These are phyloP conservation scores for Alaudala cheleensis DNA, from an alignment of 2,113 vertebrate species.

Conservation along the genomic window DNA sequence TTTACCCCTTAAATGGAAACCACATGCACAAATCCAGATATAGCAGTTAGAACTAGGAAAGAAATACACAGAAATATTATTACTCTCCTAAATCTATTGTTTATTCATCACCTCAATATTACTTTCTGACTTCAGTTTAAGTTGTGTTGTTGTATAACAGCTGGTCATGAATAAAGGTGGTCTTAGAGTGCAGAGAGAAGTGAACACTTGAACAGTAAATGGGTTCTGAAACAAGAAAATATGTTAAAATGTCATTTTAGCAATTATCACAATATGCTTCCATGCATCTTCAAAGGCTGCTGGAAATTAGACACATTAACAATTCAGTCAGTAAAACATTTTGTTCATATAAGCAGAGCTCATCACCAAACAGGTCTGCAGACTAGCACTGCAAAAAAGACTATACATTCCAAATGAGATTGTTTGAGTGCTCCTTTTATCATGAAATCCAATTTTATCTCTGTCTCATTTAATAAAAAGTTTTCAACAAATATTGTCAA, in stretches of 20 bases:
- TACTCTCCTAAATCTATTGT: background rate
- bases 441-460: conserved; percentile 67
- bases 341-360: background rate
- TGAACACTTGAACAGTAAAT: background rate
- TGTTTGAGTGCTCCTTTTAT: conserved; percentile 56
- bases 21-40: accelerated
- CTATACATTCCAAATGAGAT: conserved; percentile 58
- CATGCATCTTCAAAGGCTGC: background rate
- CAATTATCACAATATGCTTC: background rate
- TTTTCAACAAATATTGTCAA: conserved; percentile 59
- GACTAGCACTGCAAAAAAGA: background rate
- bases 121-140: background rate
- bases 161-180: background rate
- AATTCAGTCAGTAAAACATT: background rate
- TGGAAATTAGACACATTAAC: conserved; percentile 49
- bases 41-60: background rate
- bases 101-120: background rate
- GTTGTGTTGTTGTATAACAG: background rate
- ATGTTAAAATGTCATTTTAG: conserved; percentile 1
- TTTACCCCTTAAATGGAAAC: background rate
- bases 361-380: conserved; percentile 2
- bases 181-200: background rate
- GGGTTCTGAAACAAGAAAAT: background rate
- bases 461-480: conserved; percentile 64
- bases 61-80: background rate